Conservation (phyloP, 2,113 vertebrate species). For the Embiotoca jacksoni region DNA sequence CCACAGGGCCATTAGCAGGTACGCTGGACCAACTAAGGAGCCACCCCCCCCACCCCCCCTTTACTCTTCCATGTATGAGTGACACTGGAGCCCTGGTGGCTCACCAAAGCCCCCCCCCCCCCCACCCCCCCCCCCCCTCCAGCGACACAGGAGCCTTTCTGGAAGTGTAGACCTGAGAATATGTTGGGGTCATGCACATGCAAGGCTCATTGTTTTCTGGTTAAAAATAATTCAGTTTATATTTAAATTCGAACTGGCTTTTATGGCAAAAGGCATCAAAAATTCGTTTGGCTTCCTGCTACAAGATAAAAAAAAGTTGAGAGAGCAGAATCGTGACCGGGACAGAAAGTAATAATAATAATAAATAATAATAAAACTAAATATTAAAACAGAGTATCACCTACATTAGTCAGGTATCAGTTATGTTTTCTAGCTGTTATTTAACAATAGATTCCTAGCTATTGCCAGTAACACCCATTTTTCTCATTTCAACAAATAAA, state of each 20-base stretch:
- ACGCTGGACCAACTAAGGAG: conserved; percentile 60
- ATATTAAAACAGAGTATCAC: background rate
- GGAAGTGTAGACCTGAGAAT: background rate
- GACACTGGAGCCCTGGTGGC: conserved; percentile 71
- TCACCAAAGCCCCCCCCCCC: conserved; percentile 29
- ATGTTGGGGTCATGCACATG: background rate
- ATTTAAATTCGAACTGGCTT: background rate
- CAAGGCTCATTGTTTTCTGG: background rate
- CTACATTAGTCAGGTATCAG: background rate
- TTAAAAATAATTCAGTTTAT: background rate
- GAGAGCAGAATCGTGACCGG: background rate
- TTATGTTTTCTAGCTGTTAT: background rate
- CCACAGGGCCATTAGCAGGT: conserved; percentile 71
- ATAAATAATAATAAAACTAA: background rate
- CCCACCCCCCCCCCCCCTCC: conserved; percentile 40
- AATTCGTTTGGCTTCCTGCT: background rate
- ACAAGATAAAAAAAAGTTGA: background rate
- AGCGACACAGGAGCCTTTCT: conserved; percentile 39
- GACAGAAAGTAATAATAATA: background rate
- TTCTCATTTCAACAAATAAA: too few relatives aligned
- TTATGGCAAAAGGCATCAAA: background rate
- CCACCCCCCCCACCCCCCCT: background rate
- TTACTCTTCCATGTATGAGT: conserved; percentile 58
- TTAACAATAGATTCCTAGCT: too few relatives aligned
- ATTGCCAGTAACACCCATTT: too few relatives aligned